A percentile compares a stretch with the other conserved stretches of the same genome.
Conservation (phyloP, 2,888 invertebrate species). For the Suillia variegata region DNA sequence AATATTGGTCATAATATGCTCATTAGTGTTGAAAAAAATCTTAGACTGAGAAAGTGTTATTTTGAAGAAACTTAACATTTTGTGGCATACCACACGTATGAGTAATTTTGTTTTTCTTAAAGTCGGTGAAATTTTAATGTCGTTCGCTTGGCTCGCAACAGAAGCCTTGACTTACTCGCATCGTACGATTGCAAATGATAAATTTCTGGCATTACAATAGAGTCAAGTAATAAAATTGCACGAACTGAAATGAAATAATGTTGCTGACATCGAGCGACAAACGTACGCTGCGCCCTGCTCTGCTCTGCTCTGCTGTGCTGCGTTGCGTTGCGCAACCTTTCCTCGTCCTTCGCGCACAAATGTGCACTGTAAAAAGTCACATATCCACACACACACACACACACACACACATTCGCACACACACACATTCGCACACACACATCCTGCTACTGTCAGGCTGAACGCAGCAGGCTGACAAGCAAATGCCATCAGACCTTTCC, state of each 20-base stretch:
- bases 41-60: no score
- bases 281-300: no score
- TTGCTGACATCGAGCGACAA: not conserved
- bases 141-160: not conserved
- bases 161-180: not conserved
- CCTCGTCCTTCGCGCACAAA: no score
- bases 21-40: no score
- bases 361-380: not conserved
- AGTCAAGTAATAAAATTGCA: not conserved
- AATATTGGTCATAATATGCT: no score
- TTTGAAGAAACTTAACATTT: no score
- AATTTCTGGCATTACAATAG: not conserved
- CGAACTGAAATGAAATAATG: not conserved
- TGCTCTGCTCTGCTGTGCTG: no score
- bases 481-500: constrained; percentile 8
- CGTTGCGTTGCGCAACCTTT: no score
- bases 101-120: not conserved
- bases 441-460: not conserved
- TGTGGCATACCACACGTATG: not conserved
- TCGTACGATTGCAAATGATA: not conserved
- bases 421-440: constrained; percentile 3
- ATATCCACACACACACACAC: not conserved
- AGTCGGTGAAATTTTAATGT: no score
- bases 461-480: constrained; percentile 15
- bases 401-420: not conserved